Conservation (phyloP, 2,797 vertebrate genomes). For the Alauda arvensis region DNA sequence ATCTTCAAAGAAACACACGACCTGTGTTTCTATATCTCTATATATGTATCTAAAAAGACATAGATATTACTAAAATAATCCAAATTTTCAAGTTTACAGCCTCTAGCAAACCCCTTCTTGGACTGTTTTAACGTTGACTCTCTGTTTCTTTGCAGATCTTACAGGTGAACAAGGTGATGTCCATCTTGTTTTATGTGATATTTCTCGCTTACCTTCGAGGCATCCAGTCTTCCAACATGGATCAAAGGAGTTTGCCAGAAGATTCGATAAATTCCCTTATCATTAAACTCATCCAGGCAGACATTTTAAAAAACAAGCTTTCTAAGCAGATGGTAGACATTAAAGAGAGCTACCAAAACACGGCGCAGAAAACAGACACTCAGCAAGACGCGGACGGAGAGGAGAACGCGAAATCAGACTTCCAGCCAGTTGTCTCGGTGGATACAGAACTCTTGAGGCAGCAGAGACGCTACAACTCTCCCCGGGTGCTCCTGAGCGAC, state of each 20-base stretch:
- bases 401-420: slow-evolving; percentile 65
- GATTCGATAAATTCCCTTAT: slow-evolving; percentile 94
- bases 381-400: slow-evolving; percentile 56
- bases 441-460: slow-evolving; percentile 85
- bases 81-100: background rate
- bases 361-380: slow-evolving; percentile 56
- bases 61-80: background rate
- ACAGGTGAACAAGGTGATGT: slow-evolving; percentile 99
- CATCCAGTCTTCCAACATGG: slow-evolving; percentile 92
- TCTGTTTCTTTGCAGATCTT: slow-evolving; percentile 83
- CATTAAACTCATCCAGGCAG: slow-evolving; percentile 93
- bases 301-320: slow-evolving; percentile 84
- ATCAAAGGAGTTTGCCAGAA: slow-evolving; percentile 83
- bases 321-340: slow-evolving; percentile 73
- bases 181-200: slow-evolving; percentile 98
- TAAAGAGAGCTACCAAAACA: slow-evolving; percentile 68
- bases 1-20: background rate
- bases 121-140: background rate
- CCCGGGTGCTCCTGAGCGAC: slow-evolving; percentile 90
- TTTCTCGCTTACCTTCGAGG: slow-evolving; percentile 96
- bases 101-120: background rate
- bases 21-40: background rate
- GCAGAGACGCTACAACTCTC: slow-evolving; percentile 89
- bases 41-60: background rate
- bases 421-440: slow-evolving; percentile 78